These are phyloP conservation scores for Xiphophorus maculatus DNA, from an alignment of 2,113 vertebrate genomes.

Conservation along the genomic window DNA sequence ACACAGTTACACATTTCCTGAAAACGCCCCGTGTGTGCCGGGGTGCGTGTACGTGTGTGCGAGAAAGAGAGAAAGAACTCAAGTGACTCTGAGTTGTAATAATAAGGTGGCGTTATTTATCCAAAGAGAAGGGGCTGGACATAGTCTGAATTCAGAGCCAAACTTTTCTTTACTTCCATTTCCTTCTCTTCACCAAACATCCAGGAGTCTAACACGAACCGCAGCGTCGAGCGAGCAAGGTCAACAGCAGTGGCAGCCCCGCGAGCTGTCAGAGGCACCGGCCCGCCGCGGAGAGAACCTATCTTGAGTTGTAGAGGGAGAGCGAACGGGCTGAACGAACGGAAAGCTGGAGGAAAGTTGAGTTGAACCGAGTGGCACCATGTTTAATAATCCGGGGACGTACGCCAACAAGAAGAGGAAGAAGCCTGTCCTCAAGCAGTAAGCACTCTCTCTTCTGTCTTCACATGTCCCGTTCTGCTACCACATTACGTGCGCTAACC, in stretches of 20 bases:
- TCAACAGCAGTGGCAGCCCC: slow-evolving; percentile 39
- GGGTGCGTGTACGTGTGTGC: background rate
- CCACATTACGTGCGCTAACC: background rate
- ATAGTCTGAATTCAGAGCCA: background rate
- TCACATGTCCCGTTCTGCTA: background rate
- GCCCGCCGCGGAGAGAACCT: background rate
- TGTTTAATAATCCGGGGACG: slow-evolving; percentile 71
- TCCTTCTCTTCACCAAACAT: slow-evolving; percentile 7
- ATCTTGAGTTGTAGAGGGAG: background rate
- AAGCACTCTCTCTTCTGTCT: slow-evolving; percentile 33
- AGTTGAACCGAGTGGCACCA: slow-evolving; percentile 46
- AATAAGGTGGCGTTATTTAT: slow-evolving; percentile 51
- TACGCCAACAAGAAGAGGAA: slow-evolving; percentile 83
- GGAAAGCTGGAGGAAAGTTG: background rate
- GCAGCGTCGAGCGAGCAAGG: slow-evolving; percentile 35
- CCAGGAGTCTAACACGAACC: background rate
- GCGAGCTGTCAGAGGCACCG: background rate
- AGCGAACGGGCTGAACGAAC: background rate
- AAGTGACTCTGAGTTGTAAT: slow-evolving; percentile 35
- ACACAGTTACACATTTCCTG: slow-evolving; percentile 66
- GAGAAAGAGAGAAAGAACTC: slow-evolving; percentile 13
- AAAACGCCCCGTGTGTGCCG: slow-evolving; percentile 63
- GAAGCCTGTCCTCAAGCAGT: slow-evolving; percentile 82
- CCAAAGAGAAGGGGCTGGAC: slow-evolving; percentile 41
- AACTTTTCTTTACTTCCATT: slow-evolving; percentile 23